These are phyloP conservation scores for Sebastiscus albofasciatus DNA, from an alignment of 2,797 vertebrate species.

Conservation along the genomic window DNA sequence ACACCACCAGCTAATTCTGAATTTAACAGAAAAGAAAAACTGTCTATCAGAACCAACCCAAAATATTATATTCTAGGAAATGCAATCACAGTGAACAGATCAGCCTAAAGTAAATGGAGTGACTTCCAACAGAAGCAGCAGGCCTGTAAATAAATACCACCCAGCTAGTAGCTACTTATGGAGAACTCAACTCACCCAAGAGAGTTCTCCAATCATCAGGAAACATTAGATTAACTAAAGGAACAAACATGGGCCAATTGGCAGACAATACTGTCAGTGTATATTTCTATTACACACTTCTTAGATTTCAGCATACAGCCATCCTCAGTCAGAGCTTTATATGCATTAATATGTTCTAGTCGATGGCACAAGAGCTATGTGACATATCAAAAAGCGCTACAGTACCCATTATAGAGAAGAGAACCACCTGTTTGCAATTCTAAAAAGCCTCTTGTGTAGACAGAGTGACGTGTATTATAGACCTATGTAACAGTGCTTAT, in stretches of 20 bases:
- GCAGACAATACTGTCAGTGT: neutral
- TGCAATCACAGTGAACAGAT: conserved; percentile 19
- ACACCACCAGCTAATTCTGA: neutral
- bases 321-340: conserved; percentile 5
- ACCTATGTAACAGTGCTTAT: neutral
- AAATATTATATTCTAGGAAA: conserved; percentile 7
- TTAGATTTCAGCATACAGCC: neutral
- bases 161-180: neutral
- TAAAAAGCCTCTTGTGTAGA: conserved; percentile 6
- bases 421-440: conserved; percentile 21
- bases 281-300: neutral
- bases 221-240: conserved; percentile 7
- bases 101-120: conserved; percentile 5
- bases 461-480: neutral
- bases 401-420: conserved; percentile 6
- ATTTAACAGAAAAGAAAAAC: neutral
- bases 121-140: conserved; percentile 1
- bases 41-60: neutral
- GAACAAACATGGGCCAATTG: neutral
- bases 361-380: conserved; percentile 4
- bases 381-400: conserved; percentile 3
- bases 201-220: conserved; percentile 34
- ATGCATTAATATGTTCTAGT: conserved; percentile 1
- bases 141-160: conserved; percentile 9
- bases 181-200: conserved; percentile 44